These are phyloP conservation scores for Drosophila paranaensis DNA, from an alignment of 2,888 invertebrate species.

Conservation along the genomic window DNA sequence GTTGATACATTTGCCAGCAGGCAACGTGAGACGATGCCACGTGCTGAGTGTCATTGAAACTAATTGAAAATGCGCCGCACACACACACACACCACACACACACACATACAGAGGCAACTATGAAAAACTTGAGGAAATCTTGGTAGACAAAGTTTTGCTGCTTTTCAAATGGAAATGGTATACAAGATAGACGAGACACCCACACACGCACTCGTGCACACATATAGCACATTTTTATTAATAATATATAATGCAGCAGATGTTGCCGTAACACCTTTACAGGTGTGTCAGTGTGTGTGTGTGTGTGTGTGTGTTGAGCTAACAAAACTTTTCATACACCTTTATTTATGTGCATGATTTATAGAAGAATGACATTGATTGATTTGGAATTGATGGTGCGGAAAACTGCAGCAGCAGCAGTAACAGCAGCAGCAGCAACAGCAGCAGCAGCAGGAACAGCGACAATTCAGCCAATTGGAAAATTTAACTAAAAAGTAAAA, in stretches of 20 bases:
- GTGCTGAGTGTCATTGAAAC: constrained; percentile 74
- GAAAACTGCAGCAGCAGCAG: constrained; percentile 56
- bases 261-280: constrained; percentile 44
- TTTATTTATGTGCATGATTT: constrained; percentile 77
- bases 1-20: constrained; percentile 66
- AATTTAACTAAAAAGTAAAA: constrained; percentile 20
- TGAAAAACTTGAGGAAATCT: constrained; percentile 50
- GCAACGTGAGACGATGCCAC: constrained; percentile 45
- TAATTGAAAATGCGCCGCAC: constrained; percentile 72
- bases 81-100: constrained; percentile 24
- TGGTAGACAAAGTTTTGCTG: constrained; percentile 68
- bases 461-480: constrained; percentile 35
- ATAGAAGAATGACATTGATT: constrained; percentile 75
- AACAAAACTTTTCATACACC: constrained; percentile 52
- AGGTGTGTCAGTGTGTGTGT: neutral
- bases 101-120: constrained; percentile 12
- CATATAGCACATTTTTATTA: constrained; percentile 57
- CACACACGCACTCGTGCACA: constrained; percentile 18
- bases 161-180: constrained; percentile 62
- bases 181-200: constrained; percentile 30
- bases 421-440: constrained; percentile 9
- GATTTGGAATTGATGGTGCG: constrained; percentile 74
- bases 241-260: constrained; percentile 73
- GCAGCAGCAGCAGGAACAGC: neutral
- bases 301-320: constrained; percentile 22